These are phyloP conservation scores for Halictus rubicundus DNA, from an alignment of 1,140 invertebrate genomes.

Conservation along the genomic window DNA sequence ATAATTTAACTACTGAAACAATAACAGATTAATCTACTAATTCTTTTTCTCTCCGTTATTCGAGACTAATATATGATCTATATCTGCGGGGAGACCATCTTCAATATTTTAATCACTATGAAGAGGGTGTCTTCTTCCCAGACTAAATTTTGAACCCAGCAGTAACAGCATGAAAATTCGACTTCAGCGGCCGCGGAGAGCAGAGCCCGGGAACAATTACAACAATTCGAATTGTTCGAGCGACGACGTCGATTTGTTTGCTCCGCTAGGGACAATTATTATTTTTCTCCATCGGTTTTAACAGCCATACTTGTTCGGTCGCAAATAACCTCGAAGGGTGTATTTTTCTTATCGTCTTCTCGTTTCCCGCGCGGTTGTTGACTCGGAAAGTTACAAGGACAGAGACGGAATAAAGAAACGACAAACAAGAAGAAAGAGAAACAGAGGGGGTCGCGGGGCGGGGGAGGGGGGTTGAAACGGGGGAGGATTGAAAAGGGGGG, in stretches of 20 bases:
- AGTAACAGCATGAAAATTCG: no score
- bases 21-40: no score
- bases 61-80: no score
- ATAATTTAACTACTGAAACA: no score
- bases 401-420: slow-evolving; percentile 21
- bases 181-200: no score
- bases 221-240: slow-evolving; percentile 3
- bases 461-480: slow-evolving; percentile 13
- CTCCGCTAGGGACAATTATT: background rate
- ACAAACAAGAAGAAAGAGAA: slow-evolving; percentile 9
- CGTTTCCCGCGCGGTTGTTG: slow-evolving; percentile 58
- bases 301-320: slow-evolving; percentile 19
- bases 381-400: slow-evolving; percentile 34
- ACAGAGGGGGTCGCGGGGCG: background rate
- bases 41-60: no score
- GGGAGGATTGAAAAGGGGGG: slow-evolving; percentile 38
- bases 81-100: no score
- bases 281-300: background rate
- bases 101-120: no score
- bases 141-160: no score
- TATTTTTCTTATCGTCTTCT: slow-evolving; percentile 65
- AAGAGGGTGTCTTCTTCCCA: no score
- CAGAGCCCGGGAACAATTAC: no score
- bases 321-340: slow-evolving; percentile 27
- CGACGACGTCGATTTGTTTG: background rate